Conservation (phyloP, 2,113 vertebrate genomes). For the Psephotus haematonotus region DNA sequence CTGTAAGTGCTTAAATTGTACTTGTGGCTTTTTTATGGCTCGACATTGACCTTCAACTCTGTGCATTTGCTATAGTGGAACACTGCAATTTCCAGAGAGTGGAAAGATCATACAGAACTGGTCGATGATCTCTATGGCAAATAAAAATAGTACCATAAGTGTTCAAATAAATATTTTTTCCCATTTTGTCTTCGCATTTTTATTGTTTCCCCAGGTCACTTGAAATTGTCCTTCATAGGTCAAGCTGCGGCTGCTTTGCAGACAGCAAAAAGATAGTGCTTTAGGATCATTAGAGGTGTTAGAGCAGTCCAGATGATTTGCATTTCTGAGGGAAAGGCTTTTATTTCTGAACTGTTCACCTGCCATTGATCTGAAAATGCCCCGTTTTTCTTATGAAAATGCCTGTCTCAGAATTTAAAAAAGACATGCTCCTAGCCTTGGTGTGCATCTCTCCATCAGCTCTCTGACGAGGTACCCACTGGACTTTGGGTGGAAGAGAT, state of each 20-base stretch:
- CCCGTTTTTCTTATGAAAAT: background rate
- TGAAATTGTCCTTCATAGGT: slow-evolving; percentile 45
- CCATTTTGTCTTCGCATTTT: background rate
- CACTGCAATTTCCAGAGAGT: background rate
- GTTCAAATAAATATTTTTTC: slow-evolving; percentile 17
- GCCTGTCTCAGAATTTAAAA: background rate
- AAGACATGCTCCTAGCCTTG: background rate
- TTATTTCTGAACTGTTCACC: slow-evolving; percentile 14
- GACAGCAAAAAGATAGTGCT: background rate
- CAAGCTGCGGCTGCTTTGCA: background rate
- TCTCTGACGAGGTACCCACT: background rate
- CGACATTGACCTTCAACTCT: background rate
- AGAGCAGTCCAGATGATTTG: background rate
- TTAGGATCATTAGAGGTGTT: background rate
- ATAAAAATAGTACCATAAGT: background rate
- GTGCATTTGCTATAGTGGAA: background rate
- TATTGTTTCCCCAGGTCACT: slow-evolving; percentile 24
- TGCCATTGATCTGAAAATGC: background rate
- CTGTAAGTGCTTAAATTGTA: background rate
- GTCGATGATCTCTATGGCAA: background rate
- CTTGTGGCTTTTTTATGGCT: slow-evolving; percentile 14
- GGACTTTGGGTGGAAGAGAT: background rate
- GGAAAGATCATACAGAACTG: background rate
- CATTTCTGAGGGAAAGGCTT: slow-evolving; percentile 29
- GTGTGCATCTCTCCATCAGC: background rate